A percentile compares a stretch with the other conserved stretches of the same genome.
Evolutionary conservation across 2,888 invertebrate genomes (phyloP).

Genomic region (Synergus japonicus): DNA sequence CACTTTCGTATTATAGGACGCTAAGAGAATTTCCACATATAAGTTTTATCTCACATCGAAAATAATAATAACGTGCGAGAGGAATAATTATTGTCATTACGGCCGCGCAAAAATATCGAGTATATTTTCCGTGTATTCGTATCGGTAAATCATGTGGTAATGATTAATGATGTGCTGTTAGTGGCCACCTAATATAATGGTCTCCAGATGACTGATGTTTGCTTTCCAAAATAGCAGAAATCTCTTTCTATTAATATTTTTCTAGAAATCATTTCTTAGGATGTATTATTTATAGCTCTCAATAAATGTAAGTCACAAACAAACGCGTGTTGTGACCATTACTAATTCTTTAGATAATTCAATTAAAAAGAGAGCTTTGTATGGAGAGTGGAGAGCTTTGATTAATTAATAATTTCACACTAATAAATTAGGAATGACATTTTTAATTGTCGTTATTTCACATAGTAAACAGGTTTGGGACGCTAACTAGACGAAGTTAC

Average conservation of each 20-base stretch:
- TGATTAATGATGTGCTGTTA: slow-evolving; percentile 22
- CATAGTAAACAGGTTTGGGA: slow-evolving; percentile 17
- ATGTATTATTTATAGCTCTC: background rate
- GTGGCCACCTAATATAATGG: slow-evolving; percentile 8
- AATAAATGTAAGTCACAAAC: background rate
- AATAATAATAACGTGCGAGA: background rate
- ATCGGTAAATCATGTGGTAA: background rate
- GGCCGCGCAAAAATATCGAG: background rate
- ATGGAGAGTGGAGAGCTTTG: background rate
- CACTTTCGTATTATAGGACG: background rate
- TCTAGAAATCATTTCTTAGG: background rate
- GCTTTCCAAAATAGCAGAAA: slow-evolving; percentile 3
- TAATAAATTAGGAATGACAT: background rate
- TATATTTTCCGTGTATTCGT: background rate
- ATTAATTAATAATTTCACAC: background rate
- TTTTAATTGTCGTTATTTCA: slow-evolving; percentile 12
- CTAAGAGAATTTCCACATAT: background rate
- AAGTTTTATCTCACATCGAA: background rate
- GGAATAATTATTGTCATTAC: slow-evolving; percentile 22
- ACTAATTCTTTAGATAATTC: background rate
- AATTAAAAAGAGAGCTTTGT: background rate
- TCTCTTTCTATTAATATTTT: slow-evolving; percentile 1
- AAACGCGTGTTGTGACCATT: too few relatives aligned
- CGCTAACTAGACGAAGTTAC: slow-evolving; percentile 44
- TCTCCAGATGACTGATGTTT: slow-evolving; percentile 22